phyloP scores from a whole-genome alignment of 2,113 vertebrate genomes.

The Syrrhaptes paradoxus region DNA sequence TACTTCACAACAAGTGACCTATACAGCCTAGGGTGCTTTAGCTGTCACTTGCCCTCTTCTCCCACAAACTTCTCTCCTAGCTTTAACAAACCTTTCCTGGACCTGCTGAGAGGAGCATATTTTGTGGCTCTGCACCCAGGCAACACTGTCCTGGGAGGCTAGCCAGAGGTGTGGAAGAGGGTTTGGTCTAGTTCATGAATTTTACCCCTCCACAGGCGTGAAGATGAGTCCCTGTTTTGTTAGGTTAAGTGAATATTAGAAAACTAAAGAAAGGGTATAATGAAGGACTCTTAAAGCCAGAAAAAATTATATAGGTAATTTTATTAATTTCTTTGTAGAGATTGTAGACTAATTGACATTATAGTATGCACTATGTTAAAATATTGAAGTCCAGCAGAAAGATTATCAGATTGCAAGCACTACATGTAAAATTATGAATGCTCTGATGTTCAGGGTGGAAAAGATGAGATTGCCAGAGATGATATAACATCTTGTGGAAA shows the following conservation, averaged over 20 bases:
- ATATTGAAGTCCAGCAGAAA: neutral
- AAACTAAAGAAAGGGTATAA: too few species aligned
- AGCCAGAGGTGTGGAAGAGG: neutral
- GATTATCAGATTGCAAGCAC: neutral
- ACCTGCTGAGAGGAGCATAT: neutral
- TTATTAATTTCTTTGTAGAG: neutral
- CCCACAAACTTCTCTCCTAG: neutral
- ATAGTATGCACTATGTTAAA: neutral
- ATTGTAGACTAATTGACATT: neutral
- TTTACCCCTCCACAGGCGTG: neutral
- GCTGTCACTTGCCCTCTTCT: neutral
- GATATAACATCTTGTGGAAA: rapidly evolving
- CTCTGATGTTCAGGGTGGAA: neutral
- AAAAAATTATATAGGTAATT: neutral
- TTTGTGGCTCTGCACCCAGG: neutral
- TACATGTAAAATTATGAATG: neutral
- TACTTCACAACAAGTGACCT: neutral
- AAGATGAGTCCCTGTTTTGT: neutral
- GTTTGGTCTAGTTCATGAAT: neutral
- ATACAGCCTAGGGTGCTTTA: neutral
- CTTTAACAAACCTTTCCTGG: neutral
- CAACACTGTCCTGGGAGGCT: neutral
- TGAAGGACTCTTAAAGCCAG: neutral
- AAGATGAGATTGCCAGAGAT: neutral
- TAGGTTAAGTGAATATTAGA: too few species aligned